These are phyloP conservation scores for Schizopygopsis pylzovi DNA, from an alignment of 2,797 vertebrate genomes.

Conservation along the genomic window DNA sequence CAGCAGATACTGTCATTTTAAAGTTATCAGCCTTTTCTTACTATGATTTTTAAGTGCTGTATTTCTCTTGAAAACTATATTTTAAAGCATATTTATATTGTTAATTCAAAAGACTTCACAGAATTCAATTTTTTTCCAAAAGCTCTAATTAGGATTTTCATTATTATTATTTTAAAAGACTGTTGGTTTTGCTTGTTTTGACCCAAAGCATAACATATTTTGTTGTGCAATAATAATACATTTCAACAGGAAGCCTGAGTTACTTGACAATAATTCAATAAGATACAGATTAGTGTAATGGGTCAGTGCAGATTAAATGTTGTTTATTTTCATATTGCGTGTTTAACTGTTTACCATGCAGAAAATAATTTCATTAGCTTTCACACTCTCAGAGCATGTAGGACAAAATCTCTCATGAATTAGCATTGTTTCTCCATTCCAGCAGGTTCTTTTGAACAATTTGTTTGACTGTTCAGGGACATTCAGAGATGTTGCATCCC, in stretches of 20 bases:
- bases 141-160: neutral
- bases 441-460: constrained; percentile 60
- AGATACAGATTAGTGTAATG: neutral
- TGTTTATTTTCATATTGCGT: neutral
- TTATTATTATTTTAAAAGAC: neutral
- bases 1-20: neutral
- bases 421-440: constrained; percentile 52
- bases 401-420: constrained; percentile 26
- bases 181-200: neutral
- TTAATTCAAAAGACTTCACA: neutral
- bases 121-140: neutral
- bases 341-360: neutral
- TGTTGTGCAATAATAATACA: neutral
- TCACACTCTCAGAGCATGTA: constrained; percentile 11
- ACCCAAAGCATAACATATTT: neutral
- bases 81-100: neutral
- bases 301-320: neutral
- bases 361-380: constrained; percentile 16
- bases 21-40: neutral
- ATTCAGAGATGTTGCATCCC: constrained; percentile 62
- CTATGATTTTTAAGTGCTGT: neutral
- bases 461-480: constrained; percentile 65
- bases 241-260: neutral
- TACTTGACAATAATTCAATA: neutral
- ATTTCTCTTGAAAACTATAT: neutral